These are phyloP conservation scores for Embidobia sp. DNA, from an alignment of 2,888 invertebrate species.

Conservation along the genomic window DNA sequence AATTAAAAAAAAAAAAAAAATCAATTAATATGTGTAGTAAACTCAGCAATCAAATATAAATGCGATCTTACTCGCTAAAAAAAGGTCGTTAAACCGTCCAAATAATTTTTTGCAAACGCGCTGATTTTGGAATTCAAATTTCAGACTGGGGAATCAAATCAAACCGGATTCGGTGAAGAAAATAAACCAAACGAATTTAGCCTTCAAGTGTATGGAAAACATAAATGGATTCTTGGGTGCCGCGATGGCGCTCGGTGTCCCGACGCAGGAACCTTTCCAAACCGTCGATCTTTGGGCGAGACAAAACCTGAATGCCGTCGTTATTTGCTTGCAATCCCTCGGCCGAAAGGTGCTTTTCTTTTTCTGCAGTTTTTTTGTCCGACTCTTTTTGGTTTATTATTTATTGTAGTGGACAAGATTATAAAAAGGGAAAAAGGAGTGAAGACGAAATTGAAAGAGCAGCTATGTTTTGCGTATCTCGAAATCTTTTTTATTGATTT, in stretches of 20 bases:
- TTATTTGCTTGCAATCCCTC: conserved; percentile 96
- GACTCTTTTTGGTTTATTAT: not conserved
- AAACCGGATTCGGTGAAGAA: conserved; percentile 94
- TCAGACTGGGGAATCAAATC: conserved; percentile 92
- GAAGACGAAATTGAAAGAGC: no score
- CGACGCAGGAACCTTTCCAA: conserved; percentile 97
- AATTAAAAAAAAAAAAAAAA: no score
- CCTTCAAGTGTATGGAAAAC: conserved; percentile 99
- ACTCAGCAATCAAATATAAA: no score
- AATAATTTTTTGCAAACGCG: no score
- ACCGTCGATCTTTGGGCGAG: conserved; percentile 98
- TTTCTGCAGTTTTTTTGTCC: not conserved
- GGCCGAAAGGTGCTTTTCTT: conserved; percentile 91
- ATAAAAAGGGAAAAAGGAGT: no score
- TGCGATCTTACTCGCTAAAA: no score
- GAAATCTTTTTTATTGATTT: no score
- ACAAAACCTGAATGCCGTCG: conserved; percentile 97
- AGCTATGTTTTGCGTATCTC: no score
- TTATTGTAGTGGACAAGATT: no score
- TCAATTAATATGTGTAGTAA: no score
- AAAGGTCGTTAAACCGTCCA: not conserved
- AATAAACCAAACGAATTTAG: conserved; percentile 93
- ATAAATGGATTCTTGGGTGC: conserved; percentile 96
- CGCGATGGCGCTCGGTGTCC: conserved; percentile 93
- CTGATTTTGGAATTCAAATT: conserved; percentile 14